These are phyloP conservation scores for Amblyteles armatorius DNA, from an alignment of 2,888 invertebrate species.

Conservation along the genomic window DNA sequence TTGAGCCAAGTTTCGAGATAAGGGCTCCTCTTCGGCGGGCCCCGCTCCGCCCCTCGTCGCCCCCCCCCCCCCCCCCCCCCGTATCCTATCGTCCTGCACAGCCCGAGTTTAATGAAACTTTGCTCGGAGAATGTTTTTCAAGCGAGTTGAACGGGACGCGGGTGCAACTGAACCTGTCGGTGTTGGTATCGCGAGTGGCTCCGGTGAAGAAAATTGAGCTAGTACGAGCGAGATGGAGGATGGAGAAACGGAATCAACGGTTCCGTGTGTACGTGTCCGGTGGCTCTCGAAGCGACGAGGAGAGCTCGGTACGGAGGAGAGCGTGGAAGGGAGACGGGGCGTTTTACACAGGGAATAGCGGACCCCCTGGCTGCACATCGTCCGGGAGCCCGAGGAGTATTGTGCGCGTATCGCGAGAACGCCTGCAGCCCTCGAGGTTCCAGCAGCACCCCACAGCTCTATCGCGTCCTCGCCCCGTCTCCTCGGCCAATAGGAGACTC, in stretches of 20 bases:
- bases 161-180: conserved; percentile 7
- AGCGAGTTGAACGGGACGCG: conserved; percentile 51
- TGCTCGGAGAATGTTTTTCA: conserved; percentile 65
- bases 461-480: conserved; percentile 21
- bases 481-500: conserved; percentile 30
- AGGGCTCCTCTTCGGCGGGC: conserved; percentile 66
- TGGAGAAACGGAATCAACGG: conserved; percentile 43
- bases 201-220: conserved; percentile 39
- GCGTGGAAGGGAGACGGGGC: conserved; percentile 12
- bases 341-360: conserved; percentile 18
- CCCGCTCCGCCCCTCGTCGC: neutral
- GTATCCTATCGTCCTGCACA: conserved; percentile 22
- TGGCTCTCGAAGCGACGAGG: conserved; percentile 38
- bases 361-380: conserved; percentile 18
- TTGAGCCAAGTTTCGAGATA: conserved; percentile 79
- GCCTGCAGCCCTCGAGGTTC: conserved; percentile 32
- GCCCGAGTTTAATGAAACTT: conserved; percentile 77
- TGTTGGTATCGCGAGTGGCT: conserved; percentile 53
- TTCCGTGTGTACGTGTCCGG: conserved; percentile 46
- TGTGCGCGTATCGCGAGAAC: conserved; percentile 51
- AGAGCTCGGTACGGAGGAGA: conserved; percentile 34
- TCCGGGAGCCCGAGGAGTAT: conserved; percentile 34
- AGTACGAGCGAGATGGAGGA: conserved; percentile 20
- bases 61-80: neutral
- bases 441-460: conserved; percentile 15